Evolutionary conservation across 2,113 vertebrate species (phyloP).

Genomic region (Columbina picui): DNA sequence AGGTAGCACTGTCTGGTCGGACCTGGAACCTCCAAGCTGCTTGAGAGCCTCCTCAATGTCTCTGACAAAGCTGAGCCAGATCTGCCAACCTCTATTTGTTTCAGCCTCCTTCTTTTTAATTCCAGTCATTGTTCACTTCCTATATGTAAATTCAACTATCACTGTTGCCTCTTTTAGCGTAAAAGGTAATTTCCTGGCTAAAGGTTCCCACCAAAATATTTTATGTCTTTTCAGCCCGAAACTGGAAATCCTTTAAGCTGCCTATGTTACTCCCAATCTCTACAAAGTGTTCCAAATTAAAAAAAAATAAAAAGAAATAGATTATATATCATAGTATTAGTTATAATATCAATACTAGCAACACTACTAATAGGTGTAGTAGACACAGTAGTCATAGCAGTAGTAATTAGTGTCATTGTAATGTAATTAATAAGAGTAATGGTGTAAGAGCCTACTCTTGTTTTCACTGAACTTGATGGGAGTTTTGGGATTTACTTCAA

Average conservation of each 20-base stretch:
- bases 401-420: neutral
- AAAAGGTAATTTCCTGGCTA: conserved; percentile 40
- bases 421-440: neutral
- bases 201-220: neutral
- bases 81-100: conserved; percentile 24
- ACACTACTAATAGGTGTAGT: neutral
- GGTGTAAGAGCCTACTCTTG: neutral
- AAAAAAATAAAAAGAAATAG: neutral
- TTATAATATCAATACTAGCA: rapidly evolving
- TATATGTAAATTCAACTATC: conserved; percentile 24
- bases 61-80: neutral
- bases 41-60: neutral
- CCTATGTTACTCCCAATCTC: neutral
- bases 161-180: conserved; percentile 1
- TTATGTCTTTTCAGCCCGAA: conserved; percentile 1
- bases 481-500: conserved; percentile 26
- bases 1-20: neutral
- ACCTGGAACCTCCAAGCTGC: neutral
- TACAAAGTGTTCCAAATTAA: neutral
- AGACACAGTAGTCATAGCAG: neutral
- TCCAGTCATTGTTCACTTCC: conserved; percentile 29
- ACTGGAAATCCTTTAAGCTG: neutral
- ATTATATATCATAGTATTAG: neutral
- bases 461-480: conserved; percentile 8
- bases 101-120: neutral